Percentiles rank a stretch among this genome's conserved stretches.
phyloP scores from a whole-genome alignment of 92 coral and sea anemone genomes.

The Phenganax subtilis region DNA sequence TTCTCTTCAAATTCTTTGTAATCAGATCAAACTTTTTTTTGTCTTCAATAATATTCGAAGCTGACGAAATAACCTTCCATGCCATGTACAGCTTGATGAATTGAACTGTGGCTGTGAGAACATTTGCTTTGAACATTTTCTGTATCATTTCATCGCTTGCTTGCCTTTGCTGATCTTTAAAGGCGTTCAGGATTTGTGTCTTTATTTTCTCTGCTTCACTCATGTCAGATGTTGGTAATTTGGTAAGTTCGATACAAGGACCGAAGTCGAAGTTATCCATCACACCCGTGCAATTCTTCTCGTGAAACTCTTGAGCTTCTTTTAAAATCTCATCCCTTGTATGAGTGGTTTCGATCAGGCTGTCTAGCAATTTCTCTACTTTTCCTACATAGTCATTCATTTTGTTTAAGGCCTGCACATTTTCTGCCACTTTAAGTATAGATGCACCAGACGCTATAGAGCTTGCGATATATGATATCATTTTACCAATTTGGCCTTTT shows the following conservation, averaged over 20 bases:
- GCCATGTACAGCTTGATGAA: conserved; percentile 53
- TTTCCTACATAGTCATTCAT: not conserved
- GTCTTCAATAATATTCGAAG: conserved; percentile 56
- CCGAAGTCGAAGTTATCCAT: conserved; percentile 5
- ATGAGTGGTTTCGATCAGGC: not conserved
- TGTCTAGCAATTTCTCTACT: not conserved
- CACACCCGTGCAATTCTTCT: not conserved
- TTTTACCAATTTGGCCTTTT: not conserved
- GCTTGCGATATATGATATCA: not conserved
- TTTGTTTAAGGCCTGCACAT: not conserved
- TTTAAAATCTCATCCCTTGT: not conserved
- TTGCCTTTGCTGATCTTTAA: not conserved
- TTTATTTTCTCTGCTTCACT: not conserved
- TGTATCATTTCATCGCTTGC: conserved; percentile 34
- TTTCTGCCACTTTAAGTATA: not conserved
- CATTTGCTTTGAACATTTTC: conserved; percentile 56
- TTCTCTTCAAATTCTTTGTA: conserved; percentile 40
- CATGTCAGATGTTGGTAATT: not conserved
- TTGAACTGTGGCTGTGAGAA: conserved; percentile 44
- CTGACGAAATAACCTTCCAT: conserved; percentile 57
- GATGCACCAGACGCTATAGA: not conserved
- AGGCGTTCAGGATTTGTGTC: not conserved
- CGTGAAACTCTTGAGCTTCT: not conserved
- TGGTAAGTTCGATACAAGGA: not conserved
- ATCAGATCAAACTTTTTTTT: conserved; percentile 45